phyloP scores from a whole-genome alignment of 37 sponge, comb jelly and placozoan genomes.

The Trichoplax adhaerens region DNA sequence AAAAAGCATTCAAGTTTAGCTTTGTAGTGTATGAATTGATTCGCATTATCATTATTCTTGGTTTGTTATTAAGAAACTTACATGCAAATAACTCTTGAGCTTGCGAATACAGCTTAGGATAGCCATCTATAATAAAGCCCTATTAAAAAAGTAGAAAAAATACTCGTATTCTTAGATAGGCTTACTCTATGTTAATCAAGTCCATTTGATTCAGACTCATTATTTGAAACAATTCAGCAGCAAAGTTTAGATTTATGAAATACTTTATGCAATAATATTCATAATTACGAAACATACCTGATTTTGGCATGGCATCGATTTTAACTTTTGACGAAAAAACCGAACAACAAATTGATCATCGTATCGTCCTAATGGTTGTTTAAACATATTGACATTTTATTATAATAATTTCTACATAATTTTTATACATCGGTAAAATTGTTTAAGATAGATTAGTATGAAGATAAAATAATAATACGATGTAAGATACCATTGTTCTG shows the following conservation, averaged over 20 bases:
- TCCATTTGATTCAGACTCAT: too few relatives aligned
- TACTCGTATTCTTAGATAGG: background rate
- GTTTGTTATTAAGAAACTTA: conserved; percentile 7
- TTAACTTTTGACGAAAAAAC: conserved; percentile 62
- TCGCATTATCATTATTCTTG: background rate
- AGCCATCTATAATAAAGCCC: conserved; percentile 84
- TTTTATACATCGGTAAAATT: background rate
- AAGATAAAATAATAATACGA: background rate
- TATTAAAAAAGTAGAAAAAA: background rate
- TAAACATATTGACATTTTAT: background rate
- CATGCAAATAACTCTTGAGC: conserved; percentile 64
- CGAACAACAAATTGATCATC: conserved; percentile 58
- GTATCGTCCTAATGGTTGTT: conserved; percentile 33
- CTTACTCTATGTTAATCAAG: background rate
- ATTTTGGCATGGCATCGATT: conserved; percentile 87
- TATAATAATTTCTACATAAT: background rate
- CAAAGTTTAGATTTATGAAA: too few relatives aligned
- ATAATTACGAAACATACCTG: conserved; percentile 26
- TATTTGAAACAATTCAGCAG: too few relatives aligned
- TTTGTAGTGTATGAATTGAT: background rate
- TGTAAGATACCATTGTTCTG: conserved; percentile 43
- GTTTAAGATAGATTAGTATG: background rate
- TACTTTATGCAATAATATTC: background rate
- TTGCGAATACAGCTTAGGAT: conserved; percentile 76
- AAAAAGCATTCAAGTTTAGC: background rate